Percentiles rank a stretch among this genome's conserved stretches.
Conservation (phyloP, 2,888 invertebrate genomes). For the Acanthosepion pharaonis region DNA sequence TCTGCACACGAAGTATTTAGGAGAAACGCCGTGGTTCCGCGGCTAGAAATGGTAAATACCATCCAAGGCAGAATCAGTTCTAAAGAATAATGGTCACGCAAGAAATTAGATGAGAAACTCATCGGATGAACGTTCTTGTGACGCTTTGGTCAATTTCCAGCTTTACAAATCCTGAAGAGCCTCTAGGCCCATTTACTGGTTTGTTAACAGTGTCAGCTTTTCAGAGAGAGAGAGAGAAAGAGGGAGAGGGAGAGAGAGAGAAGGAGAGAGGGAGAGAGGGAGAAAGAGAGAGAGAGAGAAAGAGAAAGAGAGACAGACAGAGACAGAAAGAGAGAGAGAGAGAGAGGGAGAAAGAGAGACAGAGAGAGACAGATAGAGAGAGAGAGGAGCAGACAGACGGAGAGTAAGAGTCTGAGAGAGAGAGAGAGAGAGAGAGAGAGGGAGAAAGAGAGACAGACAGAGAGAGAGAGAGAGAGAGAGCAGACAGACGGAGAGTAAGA, state of each 20-base stretch:
- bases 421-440: neutral
- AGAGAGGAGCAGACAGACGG: too few species aligned
- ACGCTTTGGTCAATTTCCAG: neutral
- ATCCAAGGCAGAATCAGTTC: neutral
- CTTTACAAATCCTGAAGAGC: neutral
- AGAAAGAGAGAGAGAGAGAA: neutral
- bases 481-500: too few species aligned
- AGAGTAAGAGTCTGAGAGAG: too few species aligned
- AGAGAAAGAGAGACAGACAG: too few species aligned
- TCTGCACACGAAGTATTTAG: too few species aligned
- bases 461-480: neutral
- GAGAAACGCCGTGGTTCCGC: neutral
- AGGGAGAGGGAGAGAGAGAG: neutral
- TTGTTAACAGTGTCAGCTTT: fast-evolving
- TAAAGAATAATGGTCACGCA: neutral
- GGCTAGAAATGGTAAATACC: neutral
- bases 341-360: neutral
- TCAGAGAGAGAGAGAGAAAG: neutral
- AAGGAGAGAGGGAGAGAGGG: neutral
- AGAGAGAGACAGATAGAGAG: neutral
- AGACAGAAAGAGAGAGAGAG: neutral
- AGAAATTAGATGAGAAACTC: neutral
- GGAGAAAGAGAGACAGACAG: too few species aligned
- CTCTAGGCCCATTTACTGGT: neutral
- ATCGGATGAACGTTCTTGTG: neutral